A percentile compares a stretch with the other conserved stretches of the same genome.
Evolutionary conservation across 2,888 invertebrate species (phyloP).

Genomic region (Ophioninae sp.): DNA sequence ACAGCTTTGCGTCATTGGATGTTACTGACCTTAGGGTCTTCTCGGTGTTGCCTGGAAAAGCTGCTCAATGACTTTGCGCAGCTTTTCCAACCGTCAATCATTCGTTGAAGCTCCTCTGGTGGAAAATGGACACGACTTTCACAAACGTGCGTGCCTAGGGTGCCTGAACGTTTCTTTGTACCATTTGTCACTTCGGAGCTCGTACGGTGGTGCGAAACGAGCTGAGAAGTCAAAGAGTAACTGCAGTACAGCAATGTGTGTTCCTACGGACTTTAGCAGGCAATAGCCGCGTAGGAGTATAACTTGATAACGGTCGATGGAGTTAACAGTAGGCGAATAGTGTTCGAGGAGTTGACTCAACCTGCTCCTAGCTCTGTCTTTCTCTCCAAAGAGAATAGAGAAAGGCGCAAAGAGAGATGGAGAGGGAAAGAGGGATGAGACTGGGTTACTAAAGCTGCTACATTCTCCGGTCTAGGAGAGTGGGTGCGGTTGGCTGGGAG

Average conservation of each 20-base stretch:
- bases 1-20: too few species aligned
- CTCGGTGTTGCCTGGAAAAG: too few species aligned
- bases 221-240: background rate
- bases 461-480: conserved; percentile 18
- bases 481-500: conserved; percentile 65
- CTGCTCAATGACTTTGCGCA: background rate
- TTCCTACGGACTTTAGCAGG: conserved; percentile 38
- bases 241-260: conserved; percentile 37
- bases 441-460: conserved; percentile 36
- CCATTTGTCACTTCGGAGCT: conserved; percentile 26
- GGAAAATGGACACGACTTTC: background rate
- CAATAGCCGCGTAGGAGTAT: conserved; percentile 42
- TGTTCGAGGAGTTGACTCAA: conserved; percentile 39
- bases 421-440: conserved; percentile 10
- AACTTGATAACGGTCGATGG: conserved; percentile 58
- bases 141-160: background rate
- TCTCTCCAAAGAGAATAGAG: conserved; percentile 38
- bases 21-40: too few species aligned
- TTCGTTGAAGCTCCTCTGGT: background rate
- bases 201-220: background rate
- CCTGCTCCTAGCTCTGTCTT: background rate
- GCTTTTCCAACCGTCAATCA: background rate
- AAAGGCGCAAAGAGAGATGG: conserved; percentile 1
- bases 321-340: conserved; percentile 45
- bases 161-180: conserved; percentile 7